phyloP scores from a whole-genome alignment of 1,140 invertebrate genomes.

The Sminthurinus signatus region DNA sequence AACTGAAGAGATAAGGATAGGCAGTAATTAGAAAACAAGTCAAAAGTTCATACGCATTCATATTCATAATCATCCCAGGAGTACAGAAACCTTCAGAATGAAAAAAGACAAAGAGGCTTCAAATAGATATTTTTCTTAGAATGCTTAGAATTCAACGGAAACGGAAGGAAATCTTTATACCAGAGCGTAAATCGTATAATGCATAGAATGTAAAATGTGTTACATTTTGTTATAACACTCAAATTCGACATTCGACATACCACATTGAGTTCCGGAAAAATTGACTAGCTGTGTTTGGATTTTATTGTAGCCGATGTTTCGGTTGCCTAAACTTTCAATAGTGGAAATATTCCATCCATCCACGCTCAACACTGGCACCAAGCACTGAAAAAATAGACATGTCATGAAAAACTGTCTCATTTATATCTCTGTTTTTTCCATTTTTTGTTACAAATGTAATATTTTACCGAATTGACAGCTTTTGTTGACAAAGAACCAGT shows the following conservation, averaged over 20 bases:
- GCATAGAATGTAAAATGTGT: no score
- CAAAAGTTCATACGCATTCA: conserved; percentile 18
- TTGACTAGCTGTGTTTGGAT: conserved; percentile 60
- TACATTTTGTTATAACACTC: no score
- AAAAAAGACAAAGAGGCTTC: no score
- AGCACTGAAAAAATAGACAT: conserved; percentile 27
- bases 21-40: no score
- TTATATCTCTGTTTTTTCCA: neutral
- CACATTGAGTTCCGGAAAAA: conserved; percentile 71
- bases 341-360: conserved; percentile 26
- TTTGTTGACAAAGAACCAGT: conserved; percentile 22
- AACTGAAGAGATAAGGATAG: no score
- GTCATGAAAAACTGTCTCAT: neutral
- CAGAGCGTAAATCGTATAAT: no score
- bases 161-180: no score
- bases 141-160: no score
- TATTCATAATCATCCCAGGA: conserved; percentile 75
- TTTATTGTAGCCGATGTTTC: conserved; percentile 31
- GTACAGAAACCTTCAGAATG: no score
- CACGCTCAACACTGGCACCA: conserved; percentile 37
- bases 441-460: neutral
- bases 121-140: no score
- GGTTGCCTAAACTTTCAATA: conserved; percentile 11
- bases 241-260: conserved; percentile 56
- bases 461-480: conserved; percentile 44